These are phyloP conservation scores for Eurystomus gularis DNA, from an alignment of 2,113 vertebrate species.

Conservation along the genomic window DNA sequence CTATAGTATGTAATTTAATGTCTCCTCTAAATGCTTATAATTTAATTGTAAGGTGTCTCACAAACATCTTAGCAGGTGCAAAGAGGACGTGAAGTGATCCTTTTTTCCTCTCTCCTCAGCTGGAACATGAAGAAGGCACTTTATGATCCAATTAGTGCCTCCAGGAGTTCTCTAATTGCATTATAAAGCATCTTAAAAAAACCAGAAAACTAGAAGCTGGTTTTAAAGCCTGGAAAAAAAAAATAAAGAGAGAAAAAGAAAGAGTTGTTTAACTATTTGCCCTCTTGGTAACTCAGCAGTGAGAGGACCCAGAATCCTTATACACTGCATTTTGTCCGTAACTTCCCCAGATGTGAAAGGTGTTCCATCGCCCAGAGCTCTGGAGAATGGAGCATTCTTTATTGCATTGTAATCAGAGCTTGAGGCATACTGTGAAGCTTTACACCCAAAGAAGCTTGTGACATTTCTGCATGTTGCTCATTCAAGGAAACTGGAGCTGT, in stretches of 20 bases:
- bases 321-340: background rate
- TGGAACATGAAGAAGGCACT: constrained; percentile 65
- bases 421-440: background rate
- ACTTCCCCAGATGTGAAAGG: background rate
- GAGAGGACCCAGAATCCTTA: background rate
- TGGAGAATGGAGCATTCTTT: background rate
- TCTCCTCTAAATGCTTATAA: constrained; percentile 53
- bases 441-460: rapidly evolving
- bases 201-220: background rate
- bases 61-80: constrained; percentile 59
- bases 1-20: constrained; percentile 35
- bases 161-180: constrained; percentile 64
- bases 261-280: constrained; percentile 10
- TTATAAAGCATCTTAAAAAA: constrained; percentile 54
- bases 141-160: constrained; percentile 70
- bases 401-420: background rate
- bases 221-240: background rate
- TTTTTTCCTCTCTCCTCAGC: constrained; percentile 46
- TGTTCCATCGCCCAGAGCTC: background rate
- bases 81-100: constrained; percentile 41
- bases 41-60: constrained; percentile 57
- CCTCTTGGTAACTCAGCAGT: background rate
- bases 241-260: background rate
- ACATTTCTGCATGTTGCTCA: rapidly evolving
- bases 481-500: background rate